Conservation (phyloP, 2,888 invertebrate genomes). For the Conchocele bisecta region DNA sequence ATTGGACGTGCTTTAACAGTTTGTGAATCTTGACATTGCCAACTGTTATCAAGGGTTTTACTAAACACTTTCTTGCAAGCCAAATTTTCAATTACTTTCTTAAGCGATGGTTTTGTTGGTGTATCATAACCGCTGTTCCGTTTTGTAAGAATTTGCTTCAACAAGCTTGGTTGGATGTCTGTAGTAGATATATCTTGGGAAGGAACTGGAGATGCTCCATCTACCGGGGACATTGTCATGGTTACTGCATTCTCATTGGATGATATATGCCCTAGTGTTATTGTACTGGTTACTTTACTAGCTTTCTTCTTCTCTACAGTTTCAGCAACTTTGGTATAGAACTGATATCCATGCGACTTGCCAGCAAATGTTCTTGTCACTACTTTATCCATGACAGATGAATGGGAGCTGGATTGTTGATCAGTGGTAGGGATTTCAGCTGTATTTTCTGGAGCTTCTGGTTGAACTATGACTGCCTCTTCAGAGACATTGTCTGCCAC, state of each 20-base stretch:
- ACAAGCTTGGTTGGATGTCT: too few relatives aligned
- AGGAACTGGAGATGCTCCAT: too few relatives aligned
- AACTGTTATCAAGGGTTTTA: too few relatives aligned
- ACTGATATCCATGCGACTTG: conserved; percentile 67
- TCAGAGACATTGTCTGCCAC: conserved; percentile 21
- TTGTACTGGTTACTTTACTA: conserved; percentile 48
- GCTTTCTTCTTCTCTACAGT: conserved; percentile 62
- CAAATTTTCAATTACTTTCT: too few relatives aligned
- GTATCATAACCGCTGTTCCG: too few relatives aligned
- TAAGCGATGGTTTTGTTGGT: too few relatives aligned
- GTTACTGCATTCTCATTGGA: conserved; percentile 68
- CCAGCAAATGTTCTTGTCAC: conserved; percentile 64
- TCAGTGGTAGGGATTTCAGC: not conserved
- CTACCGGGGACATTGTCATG: too few relatives aligned
- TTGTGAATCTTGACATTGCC: too few relatives aligned
- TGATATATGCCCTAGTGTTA: conserved; percentile 63
- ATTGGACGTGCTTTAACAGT: not conserved
- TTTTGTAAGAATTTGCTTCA: too few relatives aligned
- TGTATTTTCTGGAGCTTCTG: conserved; percentile 58
- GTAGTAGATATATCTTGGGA: too few relatives aligned
- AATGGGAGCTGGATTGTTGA: not conserved
- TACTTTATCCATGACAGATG: conserved; percentile 55
- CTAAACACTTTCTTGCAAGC: too few relatives aligned
- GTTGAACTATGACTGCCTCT: conserved; percentile 72
- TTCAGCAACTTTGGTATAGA: conserved; percentile 71